Base-by-base conservation (phyloP, 2,113 vertebrate genomes). In the Sylvilagus bachmani region DNA sequence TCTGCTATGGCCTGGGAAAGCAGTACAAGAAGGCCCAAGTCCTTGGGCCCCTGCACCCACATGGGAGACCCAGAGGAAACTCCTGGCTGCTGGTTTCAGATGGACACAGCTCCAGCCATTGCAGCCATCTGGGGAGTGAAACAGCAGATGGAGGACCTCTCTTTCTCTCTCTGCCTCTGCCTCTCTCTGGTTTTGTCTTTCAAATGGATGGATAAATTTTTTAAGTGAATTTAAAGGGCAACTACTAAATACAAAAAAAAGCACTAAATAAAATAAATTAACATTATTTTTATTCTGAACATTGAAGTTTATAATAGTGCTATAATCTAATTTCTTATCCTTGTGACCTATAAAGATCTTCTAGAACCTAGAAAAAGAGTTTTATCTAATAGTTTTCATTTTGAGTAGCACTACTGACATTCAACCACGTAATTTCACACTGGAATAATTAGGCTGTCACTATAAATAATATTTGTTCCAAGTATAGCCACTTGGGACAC, bases 201-300 rank as follows among this genome's bases (percentile, higher is more conserved):
- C 44, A 44, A 44, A 44, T 44, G 44, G 44, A 44, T 44, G 44
- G 44, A 44, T 44, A 44, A 44, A 44, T 44, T 44, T 44, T 44
- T 44, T 44, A 6, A 94, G 33, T 38, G 44, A 87, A 87, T 67
- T 92, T 92, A 92, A 77, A 85, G 31, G 24, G 29, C 19, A 25
- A 44, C 49, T 83, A 73, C 29, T 5, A 62, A 61, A 0, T n/a
- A 79, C 29, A 24, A 86, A 27, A 36, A 14, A 29, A 73, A 38
- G 49, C 33, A 70, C 13, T 16, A 73, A 86, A 19, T 3, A 79
- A 70, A 73, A 79, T 84, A 61, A 69, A 87, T 67, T 27, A 83
- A 53, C 3, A 36, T 53, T 86, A 74, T 84, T 86, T 36, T 81
- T 13, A n/a, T 16, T 5, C 19, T 14, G 14, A 58, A 17, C 9